Percentiles rank a stretch among this genome's conserved stretches.
These are phyloP conservation scores for Oceanodroma tethys DNA, from an alignment of 2,113 vertebrate genomes.

Conservation along the genomic window DNA sequence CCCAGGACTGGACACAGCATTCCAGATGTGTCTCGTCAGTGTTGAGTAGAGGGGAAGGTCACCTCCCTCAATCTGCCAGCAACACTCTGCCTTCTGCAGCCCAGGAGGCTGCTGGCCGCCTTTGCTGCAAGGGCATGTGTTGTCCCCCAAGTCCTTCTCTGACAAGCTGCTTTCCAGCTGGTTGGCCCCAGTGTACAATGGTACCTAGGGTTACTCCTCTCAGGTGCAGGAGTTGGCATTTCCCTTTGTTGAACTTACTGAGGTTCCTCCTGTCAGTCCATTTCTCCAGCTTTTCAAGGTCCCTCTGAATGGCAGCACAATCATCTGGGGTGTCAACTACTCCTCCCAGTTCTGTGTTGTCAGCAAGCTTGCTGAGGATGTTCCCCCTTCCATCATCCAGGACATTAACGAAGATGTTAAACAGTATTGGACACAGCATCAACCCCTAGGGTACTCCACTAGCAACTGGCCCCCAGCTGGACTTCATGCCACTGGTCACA, in stretches of 20 bases:
- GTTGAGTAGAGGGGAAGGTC: not conserved
- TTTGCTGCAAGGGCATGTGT: not conserved
- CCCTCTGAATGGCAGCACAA: not conserved
- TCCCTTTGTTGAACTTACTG: not conserved
- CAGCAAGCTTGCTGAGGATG: not conserved
- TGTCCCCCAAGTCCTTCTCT: not conserved
- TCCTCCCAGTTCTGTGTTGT: not conserved
- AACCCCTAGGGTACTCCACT: not conserved
- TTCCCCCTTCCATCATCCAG: not conserved
- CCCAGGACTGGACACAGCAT: not conserved
- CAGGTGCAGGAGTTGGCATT: not conserved
- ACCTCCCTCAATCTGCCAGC: not conserved
- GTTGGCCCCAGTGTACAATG: not conserved
- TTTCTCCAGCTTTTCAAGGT: not conserved
- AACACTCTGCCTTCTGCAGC: not conserved
- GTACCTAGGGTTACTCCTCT: not conserved
- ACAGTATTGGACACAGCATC: not conserved
- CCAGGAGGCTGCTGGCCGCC: not conserved
- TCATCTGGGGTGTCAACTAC: not conserved
- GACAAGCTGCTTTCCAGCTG: not conserved
- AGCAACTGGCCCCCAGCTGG: not conserved
- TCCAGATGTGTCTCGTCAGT: not conserved
- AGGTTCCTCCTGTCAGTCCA: not conserved
- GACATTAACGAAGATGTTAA: not conserved
- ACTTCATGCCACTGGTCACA: not conserved